phyloP scores from a whole-genome alignment of 2,113 vertebrate genomes.

The Chloropsis cyanopogon region DNA sequence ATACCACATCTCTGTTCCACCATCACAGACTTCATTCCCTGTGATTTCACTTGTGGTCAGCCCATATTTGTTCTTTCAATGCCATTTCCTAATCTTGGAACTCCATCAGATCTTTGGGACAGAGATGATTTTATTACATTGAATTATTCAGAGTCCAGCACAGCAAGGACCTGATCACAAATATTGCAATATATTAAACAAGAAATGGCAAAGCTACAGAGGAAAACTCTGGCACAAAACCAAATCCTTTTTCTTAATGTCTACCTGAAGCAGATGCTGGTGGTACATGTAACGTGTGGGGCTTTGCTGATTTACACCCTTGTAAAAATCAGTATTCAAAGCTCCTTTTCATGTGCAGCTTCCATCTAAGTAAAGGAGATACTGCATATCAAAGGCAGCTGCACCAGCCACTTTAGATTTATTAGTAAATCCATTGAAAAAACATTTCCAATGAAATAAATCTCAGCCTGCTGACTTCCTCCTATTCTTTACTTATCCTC shows the following conservation, averaged over 20 bases:
- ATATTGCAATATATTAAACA: not conserved
- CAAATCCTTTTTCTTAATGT: not conserved
- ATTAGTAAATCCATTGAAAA: slow-evolving; percentile 71
- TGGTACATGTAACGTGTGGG: slow-evolving; percentile 19
- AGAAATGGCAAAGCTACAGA: not conserved
- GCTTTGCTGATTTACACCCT: slow-evolving; percentile 52
- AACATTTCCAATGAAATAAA: slow-evolving; percentile 74
- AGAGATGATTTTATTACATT: not conserved
- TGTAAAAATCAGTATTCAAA: slow-evolving; percentile 65
- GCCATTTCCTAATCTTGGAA: not conserved
- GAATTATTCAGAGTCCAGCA: not conserved
- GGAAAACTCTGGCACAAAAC: not conserved
- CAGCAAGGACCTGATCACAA: not conserved
- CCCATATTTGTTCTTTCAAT: not conserved
- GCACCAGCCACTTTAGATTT: slow-evolving; percentile 56
- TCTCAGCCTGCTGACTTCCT: slow-evolving; percentile 64
- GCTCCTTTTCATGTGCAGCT: slow-evolving; percentile 54
- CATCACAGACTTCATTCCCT: not conserved
- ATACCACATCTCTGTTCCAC: not conserved
- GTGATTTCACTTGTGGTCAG: not conserved
- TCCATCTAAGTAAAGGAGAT: slow-evolving; percentile 41
- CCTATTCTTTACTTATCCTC: slow-evolving; percentile 69
- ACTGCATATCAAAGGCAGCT: slow-evolving; percentile 52
- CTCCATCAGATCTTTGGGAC: not conserved
- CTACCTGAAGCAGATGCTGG: slow-evolving; percentile 43